A percentile compares a stretch with the other conserved stretches of the same genome.
phyloP scores from a whole-genome alignment of 1,140 invertebrate species.

The Nomia melanderi region DNA sequence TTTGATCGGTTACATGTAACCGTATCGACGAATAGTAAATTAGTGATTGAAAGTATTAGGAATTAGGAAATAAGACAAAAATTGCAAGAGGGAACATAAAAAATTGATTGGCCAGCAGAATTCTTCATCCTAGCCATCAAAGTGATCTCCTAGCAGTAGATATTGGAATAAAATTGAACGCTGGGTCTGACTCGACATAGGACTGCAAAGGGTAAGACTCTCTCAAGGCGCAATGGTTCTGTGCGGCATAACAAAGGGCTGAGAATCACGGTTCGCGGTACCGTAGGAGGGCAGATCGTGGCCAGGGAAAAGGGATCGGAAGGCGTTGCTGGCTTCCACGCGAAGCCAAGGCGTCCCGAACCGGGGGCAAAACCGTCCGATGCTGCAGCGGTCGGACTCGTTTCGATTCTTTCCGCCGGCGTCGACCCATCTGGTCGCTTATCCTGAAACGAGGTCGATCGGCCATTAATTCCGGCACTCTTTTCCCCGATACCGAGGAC shows the following conservation, averaged over 20 bases:
- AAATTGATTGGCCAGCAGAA: too few relatives aligned
- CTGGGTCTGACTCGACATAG: too few relatives aligned
- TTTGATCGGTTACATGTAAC: too few relatives aligned
- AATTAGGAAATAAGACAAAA: too few relatives aligned
- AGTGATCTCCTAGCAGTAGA: too few relatives aligned
- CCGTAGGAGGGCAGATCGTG: slow-evolving; percentile 30
- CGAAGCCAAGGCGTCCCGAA: background rate
- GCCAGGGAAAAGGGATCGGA: slow-evolving; percentile 8
- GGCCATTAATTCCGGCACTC: slow-evolving; percentile 40
- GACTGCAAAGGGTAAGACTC: too few relatives aligned
- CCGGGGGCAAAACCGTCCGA: background rate
- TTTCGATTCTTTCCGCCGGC: slow-evolving; percentile 12
- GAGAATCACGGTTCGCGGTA: slow-evolving; percentile 28
- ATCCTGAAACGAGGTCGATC: slow-evolving; percentile 38
- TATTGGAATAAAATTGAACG: slow-evolving; percentile 15
- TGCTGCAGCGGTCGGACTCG: background rate
- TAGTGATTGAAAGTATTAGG: too few relatives aligned
- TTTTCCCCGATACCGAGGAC: background rate
- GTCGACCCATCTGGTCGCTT: background rate
- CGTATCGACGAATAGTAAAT: too few relatives aligned
- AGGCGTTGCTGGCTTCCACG: slow-evolving; percentile 8
- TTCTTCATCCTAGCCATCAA: too few relatives aligned
- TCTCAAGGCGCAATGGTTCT: slow-evolving; percentile 14
- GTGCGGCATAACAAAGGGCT: slow-evolving; percentile 21
- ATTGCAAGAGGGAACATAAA: too few relatives aligned